Base-by-base conservation (phyloP, 1,140 invertebrate species). In the Philopotamus ludificatus region DNA sequence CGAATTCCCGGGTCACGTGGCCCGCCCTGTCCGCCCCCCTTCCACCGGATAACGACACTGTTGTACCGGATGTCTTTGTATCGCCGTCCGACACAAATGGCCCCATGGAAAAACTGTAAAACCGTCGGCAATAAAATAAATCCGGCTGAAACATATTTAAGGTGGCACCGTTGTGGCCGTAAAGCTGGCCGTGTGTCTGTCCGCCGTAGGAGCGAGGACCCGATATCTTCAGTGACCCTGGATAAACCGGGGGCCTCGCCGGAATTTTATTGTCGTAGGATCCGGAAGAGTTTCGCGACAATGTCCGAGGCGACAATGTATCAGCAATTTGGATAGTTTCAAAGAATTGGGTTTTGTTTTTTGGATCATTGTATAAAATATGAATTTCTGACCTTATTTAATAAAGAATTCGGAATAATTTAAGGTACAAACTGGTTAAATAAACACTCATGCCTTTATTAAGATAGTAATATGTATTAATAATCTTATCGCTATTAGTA, bases 71-170 rank as follows among this genome's bases (percentile, higher is more conserved):
- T 34, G 34, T 15, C 44, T 9, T 47, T 47, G 44, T 47, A 47
- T 20, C 44, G 44, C 44, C 8, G 15, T 47, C 44, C 44, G 15
- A 16, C 44, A 20, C 10, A 47, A 47, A 47, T 20, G 44, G 10
- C 18, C 18, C 44, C 44, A 47, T 47, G 44, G 4, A 47, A 47
- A 47, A 47, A 47, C 44, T 8, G 8, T 47, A 60, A 60, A 60
- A 22, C 57, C 51, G 39, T 15, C 51, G 44, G 44, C 57, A 60
- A 60, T 60, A 60, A 60, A 60, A 60, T 60, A 60, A 60, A 60
- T 60, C 57, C 57, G 21, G 42, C 57, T 34, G 57, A 49, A 60
- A 60, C 44, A 60, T 60, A 60, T 60, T 60, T 60, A 60, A 60
- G 42, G 44, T 60, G 57, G 57, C 57, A 16, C 47, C 39, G 39